A percentile compares a stretch with the other conserved stretches of the same genome.
Evolutionary conservation across 2,888 invertebrate species (phyloP).

Genomic region (Girardia tigrina): DNA sequence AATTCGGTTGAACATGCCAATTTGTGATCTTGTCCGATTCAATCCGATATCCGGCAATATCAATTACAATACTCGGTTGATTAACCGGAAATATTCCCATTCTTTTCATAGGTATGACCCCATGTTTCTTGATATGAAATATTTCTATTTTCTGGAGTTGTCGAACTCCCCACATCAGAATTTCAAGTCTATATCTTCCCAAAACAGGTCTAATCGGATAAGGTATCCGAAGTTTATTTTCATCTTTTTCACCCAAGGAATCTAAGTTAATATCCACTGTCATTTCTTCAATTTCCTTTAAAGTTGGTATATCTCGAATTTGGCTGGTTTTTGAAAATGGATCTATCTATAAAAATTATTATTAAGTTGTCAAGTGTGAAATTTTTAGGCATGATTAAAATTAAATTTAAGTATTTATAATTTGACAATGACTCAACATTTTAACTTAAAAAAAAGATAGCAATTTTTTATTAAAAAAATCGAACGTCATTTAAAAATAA

Average conservation of each 20-base stretch:
- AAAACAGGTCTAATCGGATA: slow-evolving; percentile 39
- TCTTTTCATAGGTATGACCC: slow-evolving; percentile 49
- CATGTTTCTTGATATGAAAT: slow-evolving; percentile 49
- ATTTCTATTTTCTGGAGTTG: slow-evolving; percentile 42
- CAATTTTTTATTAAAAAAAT: too few species aligned
- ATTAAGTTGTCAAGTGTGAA: neutral
- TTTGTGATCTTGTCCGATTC: slow-evolving; percentile 50
- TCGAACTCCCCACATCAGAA: slow-evolving; percentile 52
- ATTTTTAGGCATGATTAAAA: too few species aligned
- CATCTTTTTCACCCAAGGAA: neutral
- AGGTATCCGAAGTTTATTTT: slow-evolving; percentile 37
- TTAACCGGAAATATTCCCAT: slow-evolving; percentile 47
- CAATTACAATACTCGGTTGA: slow-evolving; percentile 51
- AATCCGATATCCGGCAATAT: slow-evolving; percentile 51
- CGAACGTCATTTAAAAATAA: too few species aligned
- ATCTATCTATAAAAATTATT: neutral
- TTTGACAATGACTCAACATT: too few species aligned
- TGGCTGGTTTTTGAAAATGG: neutral
- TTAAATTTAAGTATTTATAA: too few species aligned
- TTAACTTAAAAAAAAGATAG: too few species aligned
- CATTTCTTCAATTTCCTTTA: neutral
- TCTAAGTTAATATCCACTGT: neutral
- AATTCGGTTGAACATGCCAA: slow-evolving; percentile 52
- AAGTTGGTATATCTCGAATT: neutral
- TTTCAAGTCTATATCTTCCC: slow-evolving; percentile 39